Evolutionary conservation across 1,140 invertebrate species (phyloP), one percentile per base, ranked within the genome.

Genomic region (Eumeta japonica): DNA sequence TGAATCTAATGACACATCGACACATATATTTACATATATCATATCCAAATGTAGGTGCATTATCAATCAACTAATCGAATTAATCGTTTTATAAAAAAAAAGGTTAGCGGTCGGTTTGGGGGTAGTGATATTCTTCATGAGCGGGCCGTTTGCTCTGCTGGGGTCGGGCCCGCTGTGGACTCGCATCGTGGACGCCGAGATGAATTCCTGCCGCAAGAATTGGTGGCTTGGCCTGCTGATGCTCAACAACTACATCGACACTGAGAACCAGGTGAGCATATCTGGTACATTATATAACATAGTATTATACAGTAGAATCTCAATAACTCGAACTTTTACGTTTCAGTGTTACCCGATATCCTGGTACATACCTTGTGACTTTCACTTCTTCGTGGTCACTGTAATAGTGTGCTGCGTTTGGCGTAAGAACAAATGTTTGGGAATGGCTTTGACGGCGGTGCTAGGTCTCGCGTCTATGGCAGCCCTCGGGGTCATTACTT

Each of bases 351-450:
- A 88, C 74, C 75, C 81, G 0, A 80, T 83, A 53, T 79, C 83
- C 0, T 90, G 87, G 88, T 90, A 88, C 60, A 72, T 90, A 28
- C 83, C 87, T 0, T 85, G 84, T 43, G 88, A 90, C 55, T 86
- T 87, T 62, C 86, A 89, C 60, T 85, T 83, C 52, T 88, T 86
- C 54, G 61, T 85, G 16, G 55, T 86, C 0, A 78, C 82, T 0
- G 71, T 85, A 2, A 46, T 85, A 1, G 52, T 86, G 13, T 74
- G 79, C 33, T 65, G 77, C 15, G 48, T 83, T 7, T 68, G 83
- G 16, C 72, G 60, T 17, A 61, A 43, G 0, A 39, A 62, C 42
- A 50, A 49, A 40, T 28, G 35, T 5, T 15, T 54, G 0, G 60
- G 62, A 0, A 34, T 63, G 1, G 39, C 51, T 2, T 32, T 61